Evolutionary conservation across 2,113 vertebrate species (phyloP), one percentile per base, ranked within the genome.

Genomic region (Maccullochella peelii): DNA sequence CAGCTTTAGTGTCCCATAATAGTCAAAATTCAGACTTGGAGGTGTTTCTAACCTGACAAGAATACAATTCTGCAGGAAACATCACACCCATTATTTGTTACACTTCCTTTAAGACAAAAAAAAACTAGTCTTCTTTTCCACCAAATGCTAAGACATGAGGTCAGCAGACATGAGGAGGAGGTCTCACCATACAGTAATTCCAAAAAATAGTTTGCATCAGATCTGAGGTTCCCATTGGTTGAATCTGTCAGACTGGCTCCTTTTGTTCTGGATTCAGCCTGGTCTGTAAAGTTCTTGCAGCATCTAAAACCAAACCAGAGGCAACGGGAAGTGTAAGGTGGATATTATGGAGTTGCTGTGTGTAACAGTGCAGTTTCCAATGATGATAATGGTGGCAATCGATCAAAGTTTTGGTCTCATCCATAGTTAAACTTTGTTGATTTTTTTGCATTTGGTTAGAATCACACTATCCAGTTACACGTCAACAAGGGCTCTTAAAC

Each of bases 1-100:
- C 78, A 87, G 38, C 30, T 58, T 82, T 58, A 65, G 59, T 61
- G 23, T 69, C 73, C 59, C 27, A 57, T 82, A 54, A 82, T 85
- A 82, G 67, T 82, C 52, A 62, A 67, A 82, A 82, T 21, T 36
- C 70, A 57, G 66, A n/a, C 59, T 85, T 79, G 25, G 55, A 82
- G 75, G 66, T 79, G 71, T 67, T 58, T 85, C 71, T 25, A 73
- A 49, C 38, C 33, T 33, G 58, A 77, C 25, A 40, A 16, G 61
- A 85, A 73, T 25, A 69, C 9, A 63, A 61, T 54, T 77, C 42
- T 72, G 77, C 42, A 2, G 67, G 68, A 77, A 85, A 58, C 12
- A 49, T 61, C 57, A 47, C 33, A 40, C 10, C 44, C 6, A 11
- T 10, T 49, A 47, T 47, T 23, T 23, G 8, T 40, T 33, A 69